A percentile compares a stretch with the other conserved stretches of the same genome.
phyloP scores from a whole-genome alignment of 1,140 invertebrate genomes.

The Sinonovacula constricta region DNA sequence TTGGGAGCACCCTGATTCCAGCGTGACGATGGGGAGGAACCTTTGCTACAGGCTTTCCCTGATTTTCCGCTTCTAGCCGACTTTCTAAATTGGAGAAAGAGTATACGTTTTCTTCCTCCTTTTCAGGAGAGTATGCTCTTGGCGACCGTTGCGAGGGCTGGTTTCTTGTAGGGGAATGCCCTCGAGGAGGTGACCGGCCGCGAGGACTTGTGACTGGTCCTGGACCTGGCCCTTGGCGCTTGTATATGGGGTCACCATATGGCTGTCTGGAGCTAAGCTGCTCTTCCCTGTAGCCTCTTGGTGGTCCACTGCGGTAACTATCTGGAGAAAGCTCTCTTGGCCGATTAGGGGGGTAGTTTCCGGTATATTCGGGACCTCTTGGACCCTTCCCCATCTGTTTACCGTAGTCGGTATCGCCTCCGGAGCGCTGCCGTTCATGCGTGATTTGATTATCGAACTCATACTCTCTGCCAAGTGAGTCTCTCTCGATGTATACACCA shows the following conservation, averaged over 20 bases:
- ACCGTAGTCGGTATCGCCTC: conserved; percentile 5
- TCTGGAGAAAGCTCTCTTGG: neutral
- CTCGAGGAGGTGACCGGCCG: conserved; percentile 12
- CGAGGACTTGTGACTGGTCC: no score
- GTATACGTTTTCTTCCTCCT: conserved; percentile 39
- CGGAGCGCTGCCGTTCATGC: conserved; percentile 30
- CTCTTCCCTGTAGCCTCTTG: neutral
- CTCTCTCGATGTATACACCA: conserved; percentile 35
- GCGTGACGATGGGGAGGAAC: conserved; percentile 64
- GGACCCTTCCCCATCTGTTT: neutral
- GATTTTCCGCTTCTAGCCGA: conserved; percentile 17
- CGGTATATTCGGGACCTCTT: neutral
- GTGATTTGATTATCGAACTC: conserved; percentile 34
- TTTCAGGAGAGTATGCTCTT: conserved; percentile 8
- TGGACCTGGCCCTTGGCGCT: neutral
- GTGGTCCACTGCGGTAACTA: neutral
- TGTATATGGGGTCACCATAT: neutral
- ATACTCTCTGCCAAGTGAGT: conserved; percentile 35
- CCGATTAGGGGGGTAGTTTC: neutral
- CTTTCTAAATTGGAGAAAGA: conserved; percentile 66
- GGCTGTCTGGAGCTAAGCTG: neutral
- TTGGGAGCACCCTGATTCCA: conserved; percentile 56
- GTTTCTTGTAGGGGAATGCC: conserved; percentile 5
- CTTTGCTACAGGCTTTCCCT: conserved; percentile 64
- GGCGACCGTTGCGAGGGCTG: conserved; percentile 13